A percentile compares a stretch with the other conserved stretches of the same genome.
phyloP scores from a whole-genome alignment of 1,140 invertebrate genomes.

The Andricus grossulariae region DNA sequence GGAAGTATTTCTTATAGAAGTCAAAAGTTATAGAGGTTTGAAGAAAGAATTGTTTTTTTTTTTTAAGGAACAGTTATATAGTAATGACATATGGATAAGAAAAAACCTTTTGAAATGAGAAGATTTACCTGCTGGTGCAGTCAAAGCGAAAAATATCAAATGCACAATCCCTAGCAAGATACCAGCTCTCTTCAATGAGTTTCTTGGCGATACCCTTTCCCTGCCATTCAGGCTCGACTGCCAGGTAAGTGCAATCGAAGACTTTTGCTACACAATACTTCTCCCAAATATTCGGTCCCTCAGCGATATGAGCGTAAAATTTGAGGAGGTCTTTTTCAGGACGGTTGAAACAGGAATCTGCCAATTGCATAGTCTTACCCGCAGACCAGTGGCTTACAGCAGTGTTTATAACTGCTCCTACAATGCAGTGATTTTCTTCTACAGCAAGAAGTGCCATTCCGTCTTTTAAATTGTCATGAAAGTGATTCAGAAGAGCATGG shows the following conservation, averaged over 20 bases:
- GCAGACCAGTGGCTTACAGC: slow-evolving; percentile 60
- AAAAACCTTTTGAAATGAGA: neutral
- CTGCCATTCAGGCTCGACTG: slow-evolving; percentile 63
- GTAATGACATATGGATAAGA: too few relatives aligned
- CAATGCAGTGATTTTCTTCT: slow-evolving; percentile 65
- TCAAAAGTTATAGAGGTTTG: too few relatives aligned
- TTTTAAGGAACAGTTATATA: too few relatives aligned
- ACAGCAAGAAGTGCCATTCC: slow-evolving; percentile 70
- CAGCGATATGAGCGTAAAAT: slow-evolving; percentile 68
- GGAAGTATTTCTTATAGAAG: too few relatives aligned
- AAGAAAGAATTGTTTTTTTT: too few relatives aligned
- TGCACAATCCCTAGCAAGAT: slow-evolving; percentile 65
- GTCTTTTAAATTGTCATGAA: slow-evolving; percentile 60
- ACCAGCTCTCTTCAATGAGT: slow-evolving; percentile 68
- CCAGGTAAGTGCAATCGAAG: slow-evolving; percentile 71
- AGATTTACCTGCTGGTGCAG: slow-evolving; percentile 66
- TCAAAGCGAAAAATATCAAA: slow-evolving; percentile 70
- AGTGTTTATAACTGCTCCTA: slow-evolving; percentile 71
- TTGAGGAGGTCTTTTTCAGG: slow-evolving; percentile 59
- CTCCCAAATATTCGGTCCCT: slow-evolving; percentile 65
- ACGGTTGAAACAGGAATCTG: neutral
- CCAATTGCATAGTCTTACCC: slow-evolving; percentile 44
- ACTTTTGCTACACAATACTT: slow-evolving; percentile 63
- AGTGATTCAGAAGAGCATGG: slow-evolving; percentile 46
- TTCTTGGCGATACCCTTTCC: slow-evolving; percentile 63